A percentile compares a stretch with the other conserved stretches of the same genome.
Evolutionary conservation across 2,113 vertebrate species (phyloP).

Genomic region (Callorhinus ursinus): DNA sequence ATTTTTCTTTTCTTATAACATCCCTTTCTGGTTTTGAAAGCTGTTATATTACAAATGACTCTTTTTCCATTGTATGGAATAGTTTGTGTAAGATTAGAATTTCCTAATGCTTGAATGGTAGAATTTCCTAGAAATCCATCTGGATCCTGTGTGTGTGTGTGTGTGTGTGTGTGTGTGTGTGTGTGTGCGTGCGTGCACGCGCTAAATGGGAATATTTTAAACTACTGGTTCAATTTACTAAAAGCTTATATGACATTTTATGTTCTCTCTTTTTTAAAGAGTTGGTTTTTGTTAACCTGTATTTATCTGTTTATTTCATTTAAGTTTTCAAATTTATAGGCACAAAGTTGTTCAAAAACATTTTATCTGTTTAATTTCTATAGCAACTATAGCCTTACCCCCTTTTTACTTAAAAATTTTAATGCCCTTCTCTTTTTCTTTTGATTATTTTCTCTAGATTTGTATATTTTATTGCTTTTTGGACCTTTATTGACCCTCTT

Average conservation of each 20-base stretch:
- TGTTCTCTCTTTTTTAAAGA: background rate
- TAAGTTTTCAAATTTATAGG: background rate
- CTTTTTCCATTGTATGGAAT: background rate
- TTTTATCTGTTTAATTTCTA: background rate
- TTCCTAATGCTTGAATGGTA: background rate
- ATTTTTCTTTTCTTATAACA: background rate
- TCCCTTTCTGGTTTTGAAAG: background rate
- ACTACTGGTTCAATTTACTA: background rate
- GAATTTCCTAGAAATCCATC: background rate
- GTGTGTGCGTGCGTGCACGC: background rate
- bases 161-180: background rate
- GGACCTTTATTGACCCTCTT: background rate
- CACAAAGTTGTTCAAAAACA: background rate
- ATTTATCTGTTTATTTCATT: slow-evolving; percentile 10
- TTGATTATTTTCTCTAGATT: slow-evolving; percentile 8
- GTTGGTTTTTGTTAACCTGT: background rate
- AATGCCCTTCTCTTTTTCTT: background rate
- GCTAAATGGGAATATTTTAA: background rate
- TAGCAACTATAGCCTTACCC: background rate
- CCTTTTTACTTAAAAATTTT: background rate
- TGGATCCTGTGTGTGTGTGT: background rate
- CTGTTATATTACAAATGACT: background rate
- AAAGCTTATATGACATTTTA: background rate
- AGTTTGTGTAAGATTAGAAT: slow-evolving; percentile 4
- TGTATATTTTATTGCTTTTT: background rate